Conservation (phyloP, 2,888 invertebrate genomes). For the Tillus elongatus region DNA sequence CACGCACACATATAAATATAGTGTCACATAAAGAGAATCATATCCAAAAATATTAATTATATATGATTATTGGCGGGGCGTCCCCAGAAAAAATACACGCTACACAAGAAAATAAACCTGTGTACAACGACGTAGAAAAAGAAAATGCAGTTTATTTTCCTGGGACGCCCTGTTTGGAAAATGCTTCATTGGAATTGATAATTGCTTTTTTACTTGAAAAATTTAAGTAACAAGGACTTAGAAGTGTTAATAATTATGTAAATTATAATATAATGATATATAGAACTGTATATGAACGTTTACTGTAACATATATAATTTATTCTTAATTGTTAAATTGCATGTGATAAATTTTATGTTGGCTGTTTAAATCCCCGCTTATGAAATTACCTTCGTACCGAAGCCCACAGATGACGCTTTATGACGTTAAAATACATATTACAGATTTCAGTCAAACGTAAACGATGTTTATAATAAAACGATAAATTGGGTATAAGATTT, state of each 20-base stretch:
- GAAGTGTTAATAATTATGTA: constrained; percentile 31
- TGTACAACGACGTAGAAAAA: constrained; percentile 17
- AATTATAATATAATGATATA: constrained; percentile 26
- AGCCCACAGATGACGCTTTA: too few relatives aligned
- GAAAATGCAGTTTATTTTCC: constrained; percentile 19
- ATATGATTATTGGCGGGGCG: constrained; percentile 24
- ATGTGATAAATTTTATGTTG: constrained; percentile 40
- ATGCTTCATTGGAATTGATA: constrained; percentile 45
- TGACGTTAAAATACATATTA: too few relatives aligned
- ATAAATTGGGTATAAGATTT: too few relatives aligned
- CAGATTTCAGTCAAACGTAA: too few relatives aligned
- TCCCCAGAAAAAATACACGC: constrained; percentile 21
- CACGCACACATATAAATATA: constrained; percentile 36
- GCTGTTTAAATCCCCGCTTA: constrained; percentile 35
- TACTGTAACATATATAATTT: constrained; percentile 32
- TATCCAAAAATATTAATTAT: constrained; percentile 32
- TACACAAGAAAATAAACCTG: constrained; percentile 20
- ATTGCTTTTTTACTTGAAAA: constrained; percentile 42
- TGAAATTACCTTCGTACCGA: too few relatives aligned
- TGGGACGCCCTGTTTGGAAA: constrained; percentile 28
- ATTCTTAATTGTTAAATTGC: constrained; percentile 38
- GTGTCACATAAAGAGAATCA: constrained; percentile 33
- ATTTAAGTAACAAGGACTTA: constrained; percentile 25
- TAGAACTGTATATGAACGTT: constrained; percentile 34
- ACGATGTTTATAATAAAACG: too few relatives aligned